phyloP scores from a whole-genome alignment of 2,113 vertebrate genomes.

The Psephotus haematonotus region DNA sequence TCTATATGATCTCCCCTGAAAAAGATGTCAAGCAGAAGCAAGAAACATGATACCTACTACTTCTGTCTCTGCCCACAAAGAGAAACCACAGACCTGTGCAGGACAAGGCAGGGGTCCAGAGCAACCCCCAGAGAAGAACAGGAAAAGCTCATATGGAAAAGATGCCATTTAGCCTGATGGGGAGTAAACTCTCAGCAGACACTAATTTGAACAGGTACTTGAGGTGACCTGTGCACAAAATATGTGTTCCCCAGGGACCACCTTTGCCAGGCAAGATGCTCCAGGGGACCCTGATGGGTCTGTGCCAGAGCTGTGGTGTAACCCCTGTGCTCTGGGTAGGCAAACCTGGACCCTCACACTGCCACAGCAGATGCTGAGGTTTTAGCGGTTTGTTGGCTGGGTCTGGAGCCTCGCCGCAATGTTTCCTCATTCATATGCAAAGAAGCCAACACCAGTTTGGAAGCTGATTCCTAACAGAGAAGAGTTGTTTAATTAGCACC shows the following conservation, averaged over 20 bases:
- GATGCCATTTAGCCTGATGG: accelerated
- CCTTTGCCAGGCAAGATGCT: neutral
- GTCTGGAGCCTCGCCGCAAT: neutral
- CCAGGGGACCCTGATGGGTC: accelerated
- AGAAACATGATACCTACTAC: neutral
- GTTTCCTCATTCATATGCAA: neutral
- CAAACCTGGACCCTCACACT: neutral
- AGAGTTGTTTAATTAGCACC: neutral
- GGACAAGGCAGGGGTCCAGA: accelerated
- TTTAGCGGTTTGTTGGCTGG: neutral
- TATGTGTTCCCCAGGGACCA: neutral
- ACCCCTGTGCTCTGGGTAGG: neutral
- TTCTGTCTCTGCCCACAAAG: neutral
- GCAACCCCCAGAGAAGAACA: neutral
- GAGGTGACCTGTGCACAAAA: neutral
- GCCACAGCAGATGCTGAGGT: neutral
- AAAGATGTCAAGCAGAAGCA: neutral
- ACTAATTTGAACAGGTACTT: neutral
- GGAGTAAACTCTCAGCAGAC: neutral
- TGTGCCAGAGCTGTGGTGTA: accelerated
- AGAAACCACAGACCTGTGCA: accelerated
- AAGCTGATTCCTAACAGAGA: neutral
- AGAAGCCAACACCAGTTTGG: neutral
- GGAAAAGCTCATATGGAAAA: neutral
- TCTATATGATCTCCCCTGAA: neutral